Evolutionary conservation across 2,888 invertebrate species (phyloP), one percentile per base, ranked within the genome.

Genomic region (Euclidia mi): DNA sequence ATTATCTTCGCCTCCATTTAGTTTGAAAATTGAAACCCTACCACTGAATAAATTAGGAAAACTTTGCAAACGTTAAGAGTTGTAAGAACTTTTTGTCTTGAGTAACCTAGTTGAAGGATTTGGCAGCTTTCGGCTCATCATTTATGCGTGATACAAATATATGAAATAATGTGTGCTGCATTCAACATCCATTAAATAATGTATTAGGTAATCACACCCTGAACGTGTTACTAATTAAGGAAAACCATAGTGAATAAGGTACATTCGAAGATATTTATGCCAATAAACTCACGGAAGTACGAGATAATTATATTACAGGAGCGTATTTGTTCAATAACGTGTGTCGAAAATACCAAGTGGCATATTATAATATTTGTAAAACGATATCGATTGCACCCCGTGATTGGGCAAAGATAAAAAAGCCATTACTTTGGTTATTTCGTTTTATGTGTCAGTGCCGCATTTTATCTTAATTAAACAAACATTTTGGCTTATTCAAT

Each of bases 361-460:
- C 35, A 58, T 51, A 42, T 42, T 17, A 47, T 52, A 50, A 52
- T 56, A 56, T 60, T 44, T 20, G 28, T 20, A 18, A 18, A 70
- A 25, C 41, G 38, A 28, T 47, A 56, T 70, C 60, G 56, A 56
- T 68, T 67, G 40, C 20, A 29, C 17, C 28, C 40, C 55, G 29
- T 67, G 48, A 71, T 59, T 71, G 46, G 56, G 44, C 42, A 20
- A 43, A 41, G 56, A 52, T 50, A 51, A 71, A 65, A 71, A 71
- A 63, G 41, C 25, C 3, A 51, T 66, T 66, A 32, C 44, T 48
- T 48, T 9, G 47, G 52, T 50, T 70, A 53, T 56, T 56, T 45
- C 45, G 38, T 63, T 66, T 68, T 64, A 68, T 58, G 51, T 11
- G 50, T 52, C 43, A 38, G 28, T 34, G 47, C 17, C 18, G 15